Evolutionary conservation across 1,140 invertebrate genomes (phyloP), one percentile per base, ranked within the genome.

Genomic region (Caenorhabditis remanei): DNA sequence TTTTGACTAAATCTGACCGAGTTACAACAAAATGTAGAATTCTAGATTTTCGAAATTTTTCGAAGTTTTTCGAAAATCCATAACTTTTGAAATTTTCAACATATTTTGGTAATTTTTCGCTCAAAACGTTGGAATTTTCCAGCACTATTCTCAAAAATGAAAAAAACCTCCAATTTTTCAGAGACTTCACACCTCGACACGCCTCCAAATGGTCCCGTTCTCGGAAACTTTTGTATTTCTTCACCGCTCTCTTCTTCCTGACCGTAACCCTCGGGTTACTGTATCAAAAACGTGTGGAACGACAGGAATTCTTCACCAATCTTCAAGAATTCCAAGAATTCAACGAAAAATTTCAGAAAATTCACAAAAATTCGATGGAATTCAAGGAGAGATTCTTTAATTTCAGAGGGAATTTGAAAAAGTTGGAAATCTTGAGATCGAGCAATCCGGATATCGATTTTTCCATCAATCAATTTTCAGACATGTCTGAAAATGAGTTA

Each of bases 401-500:
- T 16, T 71, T 71, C 9, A 11, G 11, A 32, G 32, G 32, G 14
- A 63, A 63, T 71, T 46, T 43, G 41, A 46, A 21, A 46, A n/a
- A 71, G 5, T n/a, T 71, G 5, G 65, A 71, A 9, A 46, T 8
- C 0, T n/a, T 71, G 40, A 71, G 19, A 46, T 21, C 16, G 3
- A 16, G 32, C 7, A 40, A 40, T 3, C 14, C 61, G 13, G 21
- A 8, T 4, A 41, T n/a, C 7, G 13, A 71, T 6, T 71, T 32
- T 46, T 11, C 9, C 1, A 46, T 71, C 6, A 86, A 65, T 86
- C 32, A 48, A 14, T 86, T 86, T 41, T 24, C 71, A 9, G 85
- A 86, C 65, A 9, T 7, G 40, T 82, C 85, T 40, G 85, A 86
- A 48, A 11, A 32, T 9, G 85, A 86, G 50, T 13, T 58, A 21